A percentile compares a stretch with the other conserved stretches of the same genome.
These are phyloP conservation scores for Tapirus terrestris DNA, from an alignment of 2,113 vertebrate species.

Conservation along the genomic window DNA sequence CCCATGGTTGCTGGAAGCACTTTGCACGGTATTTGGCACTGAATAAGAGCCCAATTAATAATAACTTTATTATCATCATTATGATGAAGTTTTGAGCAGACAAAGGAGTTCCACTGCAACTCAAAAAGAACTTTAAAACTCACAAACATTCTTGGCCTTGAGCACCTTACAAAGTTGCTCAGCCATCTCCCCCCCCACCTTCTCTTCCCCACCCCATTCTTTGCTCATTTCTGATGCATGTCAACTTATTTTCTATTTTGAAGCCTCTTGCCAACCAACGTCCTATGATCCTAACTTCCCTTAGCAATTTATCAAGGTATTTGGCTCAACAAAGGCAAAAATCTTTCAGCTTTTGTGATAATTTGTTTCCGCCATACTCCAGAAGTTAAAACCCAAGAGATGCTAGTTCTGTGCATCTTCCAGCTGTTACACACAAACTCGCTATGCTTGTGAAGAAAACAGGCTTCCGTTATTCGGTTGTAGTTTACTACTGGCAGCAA, in stretches of 20 bases:
- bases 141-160: background rate
- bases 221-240: background rate
- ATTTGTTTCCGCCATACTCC: background rate
- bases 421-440: background rate
- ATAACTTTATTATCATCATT: background rate
- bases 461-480: background rate
- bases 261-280: background rate
- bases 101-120: background rate
- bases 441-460: background rate
- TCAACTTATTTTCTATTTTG: background rate
- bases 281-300: background rate
- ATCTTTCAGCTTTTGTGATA: background rate
- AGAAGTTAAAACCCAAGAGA: background rate
- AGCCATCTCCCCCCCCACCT: background rate
- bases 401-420: background rate
- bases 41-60: background rate
- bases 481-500: background rate
- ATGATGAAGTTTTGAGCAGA: background rate
- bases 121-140: background rate
- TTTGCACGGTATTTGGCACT: background rate
- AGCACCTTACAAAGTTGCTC: background rate
- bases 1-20: background rate
- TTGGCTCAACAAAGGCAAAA: background rate
- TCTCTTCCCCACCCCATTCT: background rate
- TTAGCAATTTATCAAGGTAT: background rate